Evolutionary conservation across 2,113 vertebrate genomes (phyloP).

Genomic region (Phalacrocorax brasilianus): DNA sequence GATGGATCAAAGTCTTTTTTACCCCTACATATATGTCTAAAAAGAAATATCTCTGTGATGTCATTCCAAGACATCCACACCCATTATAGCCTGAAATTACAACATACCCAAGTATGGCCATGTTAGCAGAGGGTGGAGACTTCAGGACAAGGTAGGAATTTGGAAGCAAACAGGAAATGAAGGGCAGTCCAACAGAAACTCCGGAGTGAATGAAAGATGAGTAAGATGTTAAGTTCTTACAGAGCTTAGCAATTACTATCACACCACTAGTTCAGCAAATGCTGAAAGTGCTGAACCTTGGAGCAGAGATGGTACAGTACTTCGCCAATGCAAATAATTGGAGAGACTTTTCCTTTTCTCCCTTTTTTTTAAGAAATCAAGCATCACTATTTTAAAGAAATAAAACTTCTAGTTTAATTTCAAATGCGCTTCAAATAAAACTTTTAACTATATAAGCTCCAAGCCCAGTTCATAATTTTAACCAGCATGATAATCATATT

Average conservation of each 20-base stretch:
- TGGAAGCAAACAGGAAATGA: constrained; percentile 66
- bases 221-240: rapidly evolving
- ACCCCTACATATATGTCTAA: not conserved
- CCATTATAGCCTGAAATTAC: constrained; percentile 46
- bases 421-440: not conserved
- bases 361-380: not conserved
- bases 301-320: not conserved
- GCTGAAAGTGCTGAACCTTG: not conserved
- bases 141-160: constrained; percentile 58
- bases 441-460: not conserved
- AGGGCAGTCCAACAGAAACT: constrained; percentile 43
- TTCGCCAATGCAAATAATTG: not conserved
- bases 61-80: constrained; percentile 48
- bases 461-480: not conserved
- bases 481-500: not conserved
- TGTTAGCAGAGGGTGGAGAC: constrained; percentile 51
- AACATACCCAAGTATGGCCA: constrained; percentile 45
- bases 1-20: not conserved
- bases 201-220: not conserved
- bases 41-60: not conserved
- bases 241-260: not conserved
- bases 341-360: not conserved
- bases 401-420: rapidly evolving
- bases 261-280: not conserved
- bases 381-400: not conserved